Conservation (phyloP, 2,797 vertebrate species). For the Platalea minor region DNA sequence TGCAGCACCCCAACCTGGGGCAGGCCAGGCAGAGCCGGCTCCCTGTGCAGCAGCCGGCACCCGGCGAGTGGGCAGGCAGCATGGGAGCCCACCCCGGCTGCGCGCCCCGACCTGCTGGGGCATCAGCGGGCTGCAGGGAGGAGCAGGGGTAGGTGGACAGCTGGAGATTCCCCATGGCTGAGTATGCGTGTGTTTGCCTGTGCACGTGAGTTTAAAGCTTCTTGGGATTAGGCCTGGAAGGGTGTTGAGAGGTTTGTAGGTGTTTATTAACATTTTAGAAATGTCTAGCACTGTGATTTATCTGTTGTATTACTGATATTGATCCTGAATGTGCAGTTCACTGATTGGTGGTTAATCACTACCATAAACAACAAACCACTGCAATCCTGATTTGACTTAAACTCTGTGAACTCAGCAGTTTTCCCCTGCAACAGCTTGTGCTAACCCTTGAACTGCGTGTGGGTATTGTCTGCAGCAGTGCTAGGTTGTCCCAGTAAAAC, state of each 20-base stretch:
- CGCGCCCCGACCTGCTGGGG: rapidly evolving
- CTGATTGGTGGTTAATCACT: background rate
- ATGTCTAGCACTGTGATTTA: background rate
- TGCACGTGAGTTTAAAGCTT: background rate
- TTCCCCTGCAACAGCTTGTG: background rate
- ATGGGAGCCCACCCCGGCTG: rapidly evolving
- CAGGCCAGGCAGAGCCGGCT: rapidly evolving
- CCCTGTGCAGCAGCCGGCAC: rapidly evolving
- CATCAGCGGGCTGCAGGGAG: background rate
- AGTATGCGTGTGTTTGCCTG: rapidly evolving
- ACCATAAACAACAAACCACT: background rate
- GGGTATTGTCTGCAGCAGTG: background rate
- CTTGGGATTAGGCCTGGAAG: background rate
- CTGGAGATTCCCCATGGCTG: background rate
- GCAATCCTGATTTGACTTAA: background rate
- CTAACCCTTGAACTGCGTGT: background rate
- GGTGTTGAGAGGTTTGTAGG: background rate
- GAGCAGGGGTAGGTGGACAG: background rate
- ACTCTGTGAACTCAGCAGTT: background rate
- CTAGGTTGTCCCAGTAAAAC: background rate
- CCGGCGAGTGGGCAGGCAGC: background rate
- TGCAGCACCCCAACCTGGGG: background rate
- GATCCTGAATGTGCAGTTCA: background rate
- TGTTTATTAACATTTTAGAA: background rate
- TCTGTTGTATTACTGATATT: background rate